A percentile compares a stretch with the other conserved stretches of the same genome.
phyloP scores from a whole-genome alignment of 2,888 invertebrate genomes.

The Conistra vaccinii region DNA sequence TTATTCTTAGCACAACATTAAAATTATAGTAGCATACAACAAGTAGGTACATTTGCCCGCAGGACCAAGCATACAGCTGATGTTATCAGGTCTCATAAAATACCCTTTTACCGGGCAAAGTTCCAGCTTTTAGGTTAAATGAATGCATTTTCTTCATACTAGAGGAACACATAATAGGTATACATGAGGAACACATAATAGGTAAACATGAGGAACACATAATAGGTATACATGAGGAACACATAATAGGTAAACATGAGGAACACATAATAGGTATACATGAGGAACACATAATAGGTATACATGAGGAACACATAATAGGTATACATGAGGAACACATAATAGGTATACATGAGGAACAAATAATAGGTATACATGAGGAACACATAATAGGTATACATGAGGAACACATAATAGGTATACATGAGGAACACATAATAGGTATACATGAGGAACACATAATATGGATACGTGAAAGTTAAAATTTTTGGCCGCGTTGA shows the following conservation, averaged over 20 bases:
- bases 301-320: not conserved
- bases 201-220: not conserved
- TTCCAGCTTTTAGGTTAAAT: conserved; percentile 43
- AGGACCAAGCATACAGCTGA: conserved; percentile 3
- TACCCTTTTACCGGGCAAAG: conserved; percentile 24
- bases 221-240: too few relatives aligned
- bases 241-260: too few relatives aligned
- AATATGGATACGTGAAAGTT: not conserved
- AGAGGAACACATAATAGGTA: not conserved
- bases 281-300: too few relatives aligned
- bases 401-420: too few relatives aligned
- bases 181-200: too few relatives aligned
- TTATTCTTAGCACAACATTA: not conserved
- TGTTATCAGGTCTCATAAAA: conserved; percentile 35
- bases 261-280: not conserved
- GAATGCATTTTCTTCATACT: conserved; percentile 37
- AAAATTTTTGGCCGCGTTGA: not conserved
- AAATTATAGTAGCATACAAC: not conserved
- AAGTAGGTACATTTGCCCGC: not conserved
- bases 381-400: not conserved
- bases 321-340: too few relatives aligned
- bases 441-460: too few relatives aligned
- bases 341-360: not conserved
- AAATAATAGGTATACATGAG: too few relatives aligned
- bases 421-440: not conserved